Evolutionary conservation across 2,888 invertebrate species (phyloP).

Genomic region (Coelogynopora nodosa): DNA sequence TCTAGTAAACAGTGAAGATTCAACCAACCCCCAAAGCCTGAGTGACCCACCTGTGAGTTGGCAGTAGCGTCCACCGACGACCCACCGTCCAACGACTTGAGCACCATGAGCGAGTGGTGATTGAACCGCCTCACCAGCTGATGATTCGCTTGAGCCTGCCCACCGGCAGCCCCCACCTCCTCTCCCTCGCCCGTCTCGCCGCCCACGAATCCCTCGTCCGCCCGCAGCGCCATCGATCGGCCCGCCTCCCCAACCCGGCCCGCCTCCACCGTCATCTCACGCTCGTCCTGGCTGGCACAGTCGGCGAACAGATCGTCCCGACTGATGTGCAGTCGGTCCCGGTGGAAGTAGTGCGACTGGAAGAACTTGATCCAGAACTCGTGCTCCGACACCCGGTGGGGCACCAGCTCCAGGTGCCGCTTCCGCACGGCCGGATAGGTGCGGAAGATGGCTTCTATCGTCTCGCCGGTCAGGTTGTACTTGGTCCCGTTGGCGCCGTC

Average conservation of each 20-base stretch:
- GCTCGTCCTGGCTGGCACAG: constrained; percentile 92
- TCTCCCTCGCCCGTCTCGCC: background rate
- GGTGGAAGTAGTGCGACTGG: constrained; percentile 85
- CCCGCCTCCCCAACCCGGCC: constrained; percentile 67
- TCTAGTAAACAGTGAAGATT: background rate
- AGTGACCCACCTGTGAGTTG: background rate
- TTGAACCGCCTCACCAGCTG: constrained; percentile 90
- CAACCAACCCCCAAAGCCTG: background rate
- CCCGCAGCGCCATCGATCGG: constrained; percentile 77
- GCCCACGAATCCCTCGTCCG: constrained; percentile 58
- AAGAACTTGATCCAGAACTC: constrained; percentile 99
- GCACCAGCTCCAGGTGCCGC: constrained; percentile 93
- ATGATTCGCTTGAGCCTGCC: constrained; percentile 66
- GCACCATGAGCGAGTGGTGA: constrained; percentile 93
- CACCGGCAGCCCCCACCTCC: background rate
- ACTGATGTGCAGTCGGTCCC: constrained; percentile 68
- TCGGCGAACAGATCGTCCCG: constrained; percentile 86
- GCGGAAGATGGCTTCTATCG: constrained; percentile 95
- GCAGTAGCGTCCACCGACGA: too few relatives aligned
- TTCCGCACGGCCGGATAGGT: constrained; percentile 96
- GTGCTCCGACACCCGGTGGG: constrained; percentile 84
- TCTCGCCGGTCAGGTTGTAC: constrained; percentile 91
- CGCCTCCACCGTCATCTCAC: constrained; percentile 59
- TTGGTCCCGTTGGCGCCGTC: constrained; percentile 93
- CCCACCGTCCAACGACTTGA: constrained; percentile 55